Percentiles rank a stretch among this genome's conserved stretches.
These are phyloP conservation scores for Alsophila aescularia DNA, from an alignment of 2,888 invertebrate species.

Conservation along the genomic window DNA sequence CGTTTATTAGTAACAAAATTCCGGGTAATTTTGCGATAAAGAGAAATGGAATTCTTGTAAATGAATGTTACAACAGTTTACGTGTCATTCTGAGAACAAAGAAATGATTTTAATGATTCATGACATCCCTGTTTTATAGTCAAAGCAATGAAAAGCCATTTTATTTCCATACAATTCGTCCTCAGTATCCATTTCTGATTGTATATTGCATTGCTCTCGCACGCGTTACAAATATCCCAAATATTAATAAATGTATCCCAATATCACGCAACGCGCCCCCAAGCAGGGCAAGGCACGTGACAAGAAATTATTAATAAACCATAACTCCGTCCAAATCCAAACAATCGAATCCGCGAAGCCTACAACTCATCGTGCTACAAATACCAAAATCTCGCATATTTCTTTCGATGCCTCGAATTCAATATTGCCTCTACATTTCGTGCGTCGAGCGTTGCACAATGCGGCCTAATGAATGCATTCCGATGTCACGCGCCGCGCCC, in stretches of 20 bases:
- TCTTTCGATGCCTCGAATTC: background rate
- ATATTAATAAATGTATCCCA: background rate
- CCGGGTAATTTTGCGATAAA: no score
- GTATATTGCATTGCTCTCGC: no score
- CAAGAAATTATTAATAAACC: background rate
- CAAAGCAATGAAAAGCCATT: no score
- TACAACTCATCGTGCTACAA: background rate
- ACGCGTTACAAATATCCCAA: no score
- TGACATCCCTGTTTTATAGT: no score
- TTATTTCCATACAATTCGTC: no score
- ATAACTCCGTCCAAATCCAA: background rate
- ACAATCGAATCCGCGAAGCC: background rate
- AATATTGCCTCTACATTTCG: slow-evolving; percentile 8
- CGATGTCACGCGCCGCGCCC: slow-evolving; percentile 37
- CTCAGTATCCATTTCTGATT: no score
- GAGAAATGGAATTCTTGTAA: no score
- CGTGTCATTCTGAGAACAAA: no score
- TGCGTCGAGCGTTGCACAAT: slow-evolving; percentile 39
- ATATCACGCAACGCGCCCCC: background rate
- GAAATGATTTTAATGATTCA: no score
- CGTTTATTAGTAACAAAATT: slow-evolving; percentile 7
- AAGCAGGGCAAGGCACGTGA: background rate
- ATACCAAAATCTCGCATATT: background rate
- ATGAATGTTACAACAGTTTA: no score
- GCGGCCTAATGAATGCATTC: slow-evolving; percentile 48